These are phyloP conservation scores for Dasyprocta punctata DNA, from an alignment of 2,113 vertebrate species.

Conservation along the genomic window DNA sequence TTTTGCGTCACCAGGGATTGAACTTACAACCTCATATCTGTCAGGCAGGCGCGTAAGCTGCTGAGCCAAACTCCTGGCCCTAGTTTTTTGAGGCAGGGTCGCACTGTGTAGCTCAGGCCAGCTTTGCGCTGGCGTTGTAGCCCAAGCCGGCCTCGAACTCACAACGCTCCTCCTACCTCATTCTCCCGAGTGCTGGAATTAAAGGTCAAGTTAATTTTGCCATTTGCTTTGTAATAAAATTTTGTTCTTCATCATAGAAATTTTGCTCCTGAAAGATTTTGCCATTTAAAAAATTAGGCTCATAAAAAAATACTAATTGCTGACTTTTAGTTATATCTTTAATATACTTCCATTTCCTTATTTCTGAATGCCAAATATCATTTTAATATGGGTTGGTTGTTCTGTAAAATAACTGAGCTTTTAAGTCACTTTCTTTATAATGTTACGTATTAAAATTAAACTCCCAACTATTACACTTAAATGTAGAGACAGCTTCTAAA, in stretches of 20 bases:
- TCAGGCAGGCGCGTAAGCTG: too few species aligned
- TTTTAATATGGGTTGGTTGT: not conserved
- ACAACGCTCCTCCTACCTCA: too few species aligned
- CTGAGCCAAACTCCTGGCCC: too few species aligned
- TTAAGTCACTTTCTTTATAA: constrained; percentile 23
- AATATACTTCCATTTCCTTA: not conserved
- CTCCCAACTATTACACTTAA: constrained; percentile 5
- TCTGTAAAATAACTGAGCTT: not conserved
- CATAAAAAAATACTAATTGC: not conserved
- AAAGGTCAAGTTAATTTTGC: constrained; percentile 14
- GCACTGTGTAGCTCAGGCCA: too few species aligned
- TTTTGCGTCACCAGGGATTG: too few species aligned
- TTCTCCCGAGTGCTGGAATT: too few species aligned
- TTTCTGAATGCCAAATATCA: not conserved
- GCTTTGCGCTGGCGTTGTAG: too few species aligned
- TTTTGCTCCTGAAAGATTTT: not conserved
- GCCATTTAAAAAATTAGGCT: constrained; percentile 10
- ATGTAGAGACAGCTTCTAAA: not conserved
- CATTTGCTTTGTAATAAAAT: constrained; percentile 49
- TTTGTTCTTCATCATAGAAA: not conserved
- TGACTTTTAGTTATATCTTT: not conserved
- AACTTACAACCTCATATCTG: too few species aligned
- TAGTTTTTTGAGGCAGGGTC: too few species aligned
- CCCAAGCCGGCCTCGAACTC: too few species aligned
- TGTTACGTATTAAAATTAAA: constrained; percentile 47